A percentile compares a stretch with the other conserved stretches of the same genome.
phyloP scores from a whole-genome alignment of 1,140 invertebrate species.

The Arctopsyche grandis region DNA sequence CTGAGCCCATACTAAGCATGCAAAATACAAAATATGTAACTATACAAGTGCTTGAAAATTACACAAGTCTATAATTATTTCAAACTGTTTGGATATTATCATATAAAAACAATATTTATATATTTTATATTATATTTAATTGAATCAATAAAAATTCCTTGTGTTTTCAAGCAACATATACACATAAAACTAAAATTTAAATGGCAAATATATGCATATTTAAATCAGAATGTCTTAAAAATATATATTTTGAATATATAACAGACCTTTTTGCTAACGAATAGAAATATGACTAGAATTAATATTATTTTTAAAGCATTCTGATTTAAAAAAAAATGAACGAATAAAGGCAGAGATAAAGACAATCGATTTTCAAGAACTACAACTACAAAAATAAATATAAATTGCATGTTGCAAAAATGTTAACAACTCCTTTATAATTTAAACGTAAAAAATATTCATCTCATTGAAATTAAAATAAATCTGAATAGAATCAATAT shows the following conservation, averaged over 20 bases:
- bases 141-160: not conserved
- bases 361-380: conserved; percentile 54
- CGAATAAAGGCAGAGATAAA: conserved; percentile 37
- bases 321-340: conserved; percentile 15
- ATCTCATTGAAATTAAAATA: conserved; percentile 47
- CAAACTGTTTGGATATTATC: not conserved
- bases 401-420: conserved; percentile 40
- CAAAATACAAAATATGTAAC: conserved; percentile 9
- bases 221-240: not conserved
- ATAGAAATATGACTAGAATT: too few species aligned
- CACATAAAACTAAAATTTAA: conserved; percentile 5
- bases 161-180: conserved; percentile 11
- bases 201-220: not conserved
- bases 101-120: not conserved
- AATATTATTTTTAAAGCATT: conserved; percentile 22
- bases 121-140: not conserved
- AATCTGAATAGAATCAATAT: conserved; percentile 44
- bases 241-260: too few species aligned
- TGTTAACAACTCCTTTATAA: conserved; percentile 41
- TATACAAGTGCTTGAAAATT: conserved; percentile 1
- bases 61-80: not conserved
- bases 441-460: conserved; percentile 35
- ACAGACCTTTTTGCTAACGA: too few species aligned
- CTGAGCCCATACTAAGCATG: conserved; percentile 15
- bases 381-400: conserved; percentile 48